These are phyloP conservation scores for Mystacides longicornis DNA, from an alignment of 2,888 invertebrate species.

Conservation along the genomic window DNA sequence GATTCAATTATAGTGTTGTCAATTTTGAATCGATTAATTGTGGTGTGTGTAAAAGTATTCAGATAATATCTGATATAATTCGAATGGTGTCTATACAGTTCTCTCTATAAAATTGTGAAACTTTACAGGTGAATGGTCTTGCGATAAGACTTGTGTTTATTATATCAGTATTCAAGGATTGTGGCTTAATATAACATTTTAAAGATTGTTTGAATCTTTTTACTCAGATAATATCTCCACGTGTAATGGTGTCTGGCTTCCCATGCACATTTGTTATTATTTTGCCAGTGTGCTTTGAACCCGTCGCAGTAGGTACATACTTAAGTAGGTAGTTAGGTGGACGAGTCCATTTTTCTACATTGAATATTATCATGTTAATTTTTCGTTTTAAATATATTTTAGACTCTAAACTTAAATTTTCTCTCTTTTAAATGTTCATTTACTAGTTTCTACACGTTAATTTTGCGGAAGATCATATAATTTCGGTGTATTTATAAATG, in stretches of 20 bases:
- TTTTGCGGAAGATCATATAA: too few relatives aligned
- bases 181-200: too few relatives aligned
- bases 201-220: too few relatives aligned
- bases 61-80: conserved; percentile 1
- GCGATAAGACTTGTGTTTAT: conserved; percentile 22
- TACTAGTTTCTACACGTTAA: too few relatives aligned
- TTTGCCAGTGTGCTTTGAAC: conserved; percentile 61
- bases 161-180: conserved; percentile 11
- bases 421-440: too few relatives aligned
- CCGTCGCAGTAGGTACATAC: conserved; percentile 35
- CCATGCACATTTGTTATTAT: conserved; percentile 65
- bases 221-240: conserved; percentile 31
- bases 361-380: conserved; percentile 14
- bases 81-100: conserved; percentile 28
- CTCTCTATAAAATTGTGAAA: conserved; percentile 21
- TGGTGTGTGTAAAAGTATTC: not conserved
- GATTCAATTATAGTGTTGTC: conserved; percentile 7
- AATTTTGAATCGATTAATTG: conserved; percentile 1
- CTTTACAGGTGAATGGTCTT: conserved; percentile 25
- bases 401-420: too few relatives aligned
- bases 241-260: conserved; percentile 47
- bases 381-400: too few relatives aligned
- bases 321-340: conserved; percentile 30
- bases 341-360: conserved; percentile 39
- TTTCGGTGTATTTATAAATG: too few relatives aligned